Evolutionary conservation across 1,140 invertebrate genomes (phyloP).

Genomic region (Pseudomyrmex concolor): DNA sequence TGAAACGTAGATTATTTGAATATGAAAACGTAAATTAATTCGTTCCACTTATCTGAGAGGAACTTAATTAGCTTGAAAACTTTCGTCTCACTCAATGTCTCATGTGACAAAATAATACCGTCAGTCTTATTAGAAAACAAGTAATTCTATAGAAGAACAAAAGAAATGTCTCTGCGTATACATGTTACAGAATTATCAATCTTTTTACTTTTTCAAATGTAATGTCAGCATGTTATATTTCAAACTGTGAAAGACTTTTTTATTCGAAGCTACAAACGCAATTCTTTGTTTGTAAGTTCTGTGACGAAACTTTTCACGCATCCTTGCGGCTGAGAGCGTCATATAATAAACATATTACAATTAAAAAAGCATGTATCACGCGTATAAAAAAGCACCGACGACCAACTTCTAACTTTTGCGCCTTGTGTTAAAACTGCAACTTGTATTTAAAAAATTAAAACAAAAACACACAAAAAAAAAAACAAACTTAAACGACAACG

Average conservation of each 20-base stretch:
- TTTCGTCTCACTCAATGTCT: constrained; percentile 21
- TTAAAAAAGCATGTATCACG: constrained; percentile 7
- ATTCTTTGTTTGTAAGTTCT: background rate
- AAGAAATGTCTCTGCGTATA: background rate
- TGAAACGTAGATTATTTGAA: constrained; percentile 6
- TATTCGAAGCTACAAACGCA: background rate
- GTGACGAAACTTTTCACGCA: constrained; percentile 46
- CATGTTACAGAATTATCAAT: background rate
- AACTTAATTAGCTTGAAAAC: constrained; percentile 43
- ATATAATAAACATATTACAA: constrained; percentile 4
- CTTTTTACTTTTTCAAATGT: background rate
- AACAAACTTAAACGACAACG: constrained; percentile 11
- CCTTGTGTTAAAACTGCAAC: constrained; percentile 30
- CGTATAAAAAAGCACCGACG: constrained; percentile 24
- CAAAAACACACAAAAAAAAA: background rate
- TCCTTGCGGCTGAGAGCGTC: constrained; percentile 3
- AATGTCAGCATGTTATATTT: constrained; percentile 6
- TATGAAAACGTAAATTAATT: constrained; percentile 24
- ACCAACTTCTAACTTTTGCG: constrained; percentile 5
- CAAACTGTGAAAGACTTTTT: background rate
- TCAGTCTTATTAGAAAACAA: constrained; percentile 5
- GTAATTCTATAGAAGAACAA: background rate
- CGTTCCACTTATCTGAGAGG: background rate
- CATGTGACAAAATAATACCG: background rate
- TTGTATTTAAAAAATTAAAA: background rate